These are phyloP conservation scores for Delichon dasypus DNA, from an alignment of 2,797 vertebrate genomes.

Conservation along the genomic window DNA sequence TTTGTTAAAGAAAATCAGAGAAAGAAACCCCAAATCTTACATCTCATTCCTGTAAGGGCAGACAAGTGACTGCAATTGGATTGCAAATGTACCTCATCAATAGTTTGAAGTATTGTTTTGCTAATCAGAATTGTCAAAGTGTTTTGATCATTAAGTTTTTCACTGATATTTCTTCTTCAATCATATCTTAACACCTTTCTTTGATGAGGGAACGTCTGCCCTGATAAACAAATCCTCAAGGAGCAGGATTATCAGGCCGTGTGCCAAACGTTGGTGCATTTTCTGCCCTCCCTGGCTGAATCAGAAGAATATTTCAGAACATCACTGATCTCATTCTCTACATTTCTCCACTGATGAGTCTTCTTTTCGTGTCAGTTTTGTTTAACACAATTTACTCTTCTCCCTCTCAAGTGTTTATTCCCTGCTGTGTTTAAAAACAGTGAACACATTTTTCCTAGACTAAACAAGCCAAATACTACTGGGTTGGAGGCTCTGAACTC, in stretches of 20 bases:
- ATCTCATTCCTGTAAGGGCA: neutral
- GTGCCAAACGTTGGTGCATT: neutral
- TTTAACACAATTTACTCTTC: neutral
- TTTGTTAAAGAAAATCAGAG: neutral
- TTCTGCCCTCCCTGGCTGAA: neutral
- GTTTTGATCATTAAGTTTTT: neutral
- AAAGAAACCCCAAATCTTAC: neutral
- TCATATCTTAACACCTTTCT: neutral
- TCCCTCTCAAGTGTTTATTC: constrained; percentile 20
- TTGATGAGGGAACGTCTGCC: neutral
- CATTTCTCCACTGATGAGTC: neutral
- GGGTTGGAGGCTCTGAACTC: neutral
- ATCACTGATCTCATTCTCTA: neutral
- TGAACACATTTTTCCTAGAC: neutral
- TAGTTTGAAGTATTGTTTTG: neutral
- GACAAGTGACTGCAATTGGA: neutral
- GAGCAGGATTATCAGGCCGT: neutral
- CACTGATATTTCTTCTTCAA: neutral
- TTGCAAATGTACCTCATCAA: neutral
- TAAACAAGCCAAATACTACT: constrained; percentile 3
- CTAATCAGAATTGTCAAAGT: neutral
- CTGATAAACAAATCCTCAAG: neutral
- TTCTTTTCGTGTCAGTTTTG: neutral
- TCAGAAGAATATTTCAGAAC: neutral
- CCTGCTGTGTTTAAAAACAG: constrained; percentile 13